A percentile compares a stretch with the other conserved stretches of the same genome.
These are phyloP conservation scores for Balanococcus diminutus DNA, from an alignment of 2,888 invertebrate species.

Conservation along the genomic window DNA sequence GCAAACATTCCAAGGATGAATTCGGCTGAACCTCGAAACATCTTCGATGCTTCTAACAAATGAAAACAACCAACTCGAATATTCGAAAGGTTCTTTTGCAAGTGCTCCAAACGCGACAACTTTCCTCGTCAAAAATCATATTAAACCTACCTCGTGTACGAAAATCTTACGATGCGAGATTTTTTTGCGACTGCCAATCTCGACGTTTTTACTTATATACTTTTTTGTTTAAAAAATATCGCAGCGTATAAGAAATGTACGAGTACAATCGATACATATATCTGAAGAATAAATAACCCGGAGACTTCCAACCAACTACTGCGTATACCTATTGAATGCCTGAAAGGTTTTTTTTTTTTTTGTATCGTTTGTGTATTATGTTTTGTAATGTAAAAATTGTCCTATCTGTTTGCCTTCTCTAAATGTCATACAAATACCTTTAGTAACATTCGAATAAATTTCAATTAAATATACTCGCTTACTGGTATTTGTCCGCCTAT, in stretches of 20 bases:
- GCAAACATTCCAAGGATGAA: background rate
- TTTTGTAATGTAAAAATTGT: slow-evolving; percentile 5
- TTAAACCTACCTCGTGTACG: background rate
- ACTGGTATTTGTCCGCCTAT: background rate
- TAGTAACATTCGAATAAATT: background rate
- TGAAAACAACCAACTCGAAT: background rate
- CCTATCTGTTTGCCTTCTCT: background rate
- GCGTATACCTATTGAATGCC: background rate
- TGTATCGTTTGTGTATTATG: background rate
- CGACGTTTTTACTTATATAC: background rate
- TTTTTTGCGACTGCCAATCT: background rate
- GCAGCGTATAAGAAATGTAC: background rate
- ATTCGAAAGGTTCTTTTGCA: too few species aligned
- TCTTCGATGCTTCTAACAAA: background rate
- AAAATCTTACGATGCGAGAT: background rate
- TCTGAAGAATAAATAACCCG: slow-evolving; percentile 9
- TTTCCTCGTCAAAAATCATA: background rate
- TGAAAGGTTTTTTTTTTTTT: background rate
- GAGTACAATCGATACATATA: slow-evolving; percentile 18
- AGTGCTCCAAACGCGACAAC: background rate
- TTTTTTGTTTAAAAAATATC: background rate
- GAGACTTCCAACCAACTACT: background rate
- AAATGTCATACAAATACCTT: background rate
- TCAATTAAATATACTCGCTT: background rate
- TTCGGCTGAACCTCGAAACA: slow-evolving; percentile 8